Conservation (phyloP, 2,797 vertebrate species). For the Coccyzus lansbergi region DNA sequence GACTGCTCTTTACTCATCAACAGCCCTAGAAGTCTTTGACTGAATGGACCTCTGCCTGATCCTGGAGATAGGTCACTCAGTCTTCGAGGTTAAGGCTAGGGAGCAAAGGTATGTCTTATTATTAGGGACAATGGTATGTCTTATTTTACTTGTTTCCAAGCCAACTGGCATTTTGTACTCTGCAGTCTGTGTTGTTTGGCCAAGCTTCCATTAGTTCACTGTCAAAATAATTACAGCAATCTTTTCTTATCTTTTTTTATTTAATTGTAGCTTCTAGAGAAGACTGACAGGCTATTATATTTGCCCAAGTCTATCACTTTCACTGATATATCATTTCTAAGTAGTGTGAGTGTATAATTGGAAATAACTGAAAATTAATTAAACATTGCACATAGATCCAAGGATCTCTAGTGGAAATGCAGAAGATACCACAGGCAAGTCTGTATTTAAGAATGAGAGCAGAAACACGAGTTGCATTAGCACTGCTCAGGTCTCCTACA, state of each 20-base stretch:
- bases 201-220: constrained; percentile 51
- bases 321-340: constrained; percentile 34
- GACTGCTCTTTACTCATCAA: not conserved
- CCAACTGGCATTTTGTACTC: constrained; percentile 18
- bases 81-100: not conserved
- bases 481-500: not conserved
- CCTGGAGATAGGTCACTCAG: not conserved
- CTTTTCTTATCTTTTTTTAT: constrained; percentile 41
- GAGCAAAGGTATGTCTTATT: constrained; percentile 8
- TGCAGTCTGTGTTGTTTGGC: constrained; percentile 31
- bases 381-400: constrained; percentile 16
- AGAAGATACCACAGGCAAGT: not conserved
- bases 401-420: not conserved
- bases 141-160: constrained; percentile 35
- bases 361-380: constrained; percentile 65
- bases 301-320: constrained; percentile 49
- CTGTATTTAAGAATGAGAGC: not conserved
- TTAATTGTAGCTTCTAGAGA: constrained; percentile 47
- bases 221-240: constrained; percentile 60
- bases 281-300: constrained; percentile 43
- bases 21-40: not conserved
- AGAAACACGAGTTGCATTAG: not conserved
- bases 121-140: not conserved
- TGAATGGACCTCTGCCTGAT: not conserved
- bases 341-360: constrained; percentile 11